Percentiles rank a stretch among this genome's conserved stretches.
These are phyloP conservation scores for Macrocentrus cingulum DNA, from an alignment of 1,140 invertebrate genomes.

Conservation along the genomic window DNA sequence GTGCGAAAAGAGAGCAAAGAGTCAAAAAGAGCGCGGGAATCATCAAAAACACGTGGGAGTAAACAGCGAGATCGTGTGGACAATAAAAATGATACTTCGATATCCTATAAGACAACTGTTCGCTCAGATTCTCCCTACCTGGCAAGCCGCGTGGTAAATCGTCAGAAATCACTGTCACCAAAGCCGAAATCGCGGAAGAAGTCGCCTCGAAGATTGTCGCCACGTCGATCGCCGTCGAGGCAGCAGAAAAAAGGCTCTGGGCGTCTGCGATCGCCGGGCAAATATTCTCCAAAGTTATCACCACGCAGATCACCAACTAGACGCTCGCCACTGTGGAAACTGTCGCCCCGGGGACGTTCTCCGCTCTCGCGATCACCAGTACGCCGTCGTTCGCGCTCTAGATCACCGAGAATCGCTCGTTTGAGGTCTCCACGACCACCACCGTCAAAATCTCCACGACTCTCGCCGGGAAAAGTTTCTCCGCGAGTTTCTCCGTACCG, in stretches of 20 bases:
- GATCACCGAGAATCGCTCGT: conserved; percentile 24
- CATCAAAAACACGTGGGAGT: conserved; percentile 20
- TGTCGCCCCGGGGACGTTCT: conserved; percentile 35
- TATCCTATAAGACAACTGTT: conserved; percentile 31
- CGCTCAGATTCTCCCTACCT: conserved; percentile 36
- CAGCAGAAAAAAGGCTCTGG: conserved; percentile 33
- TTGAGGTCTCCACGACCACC: conserved; percentile 3
- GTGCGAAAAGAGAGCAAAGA: conserved; percentile 28
- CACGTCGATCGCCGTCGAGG: conserved; percentile 43
- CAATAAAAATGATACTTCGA: conserved; percentile 12
- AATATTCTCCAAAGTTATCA: conserved; percentile 35
- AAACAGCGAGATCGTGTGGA: conserved; percentile 24
- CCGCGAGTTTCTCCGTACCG: conserved; percentile 23
- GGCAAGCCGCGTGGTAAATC: conserved; percentile 28
- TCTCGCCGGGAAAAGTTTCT: conserved; percentile 28
- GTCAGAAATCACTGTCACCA: conserved; percentile 41
- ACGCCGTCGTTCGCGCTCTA: conserved; percentile 13
- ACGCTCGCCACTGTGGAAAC: conserved; percentile 21
- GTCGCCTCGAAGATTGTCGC: conserved; percentile 34
- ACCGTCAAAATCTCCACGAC: conserved; percentile 27
- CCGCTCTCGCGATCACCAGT: conserved; percentile 35
- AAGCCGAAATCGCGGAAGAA: conserved; percentile 38
- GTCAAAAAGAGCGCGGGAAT: conserved; percentile 19
- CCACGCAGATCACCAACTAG: conserved; percentile 21
- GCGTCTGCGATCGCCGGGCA: conserved; percentile 39